These are phyloP conservation scores for Parelbella ahira DNA, from an alignment of 2,888 invertebrate species.

Conservation along the genomic window DNA sequence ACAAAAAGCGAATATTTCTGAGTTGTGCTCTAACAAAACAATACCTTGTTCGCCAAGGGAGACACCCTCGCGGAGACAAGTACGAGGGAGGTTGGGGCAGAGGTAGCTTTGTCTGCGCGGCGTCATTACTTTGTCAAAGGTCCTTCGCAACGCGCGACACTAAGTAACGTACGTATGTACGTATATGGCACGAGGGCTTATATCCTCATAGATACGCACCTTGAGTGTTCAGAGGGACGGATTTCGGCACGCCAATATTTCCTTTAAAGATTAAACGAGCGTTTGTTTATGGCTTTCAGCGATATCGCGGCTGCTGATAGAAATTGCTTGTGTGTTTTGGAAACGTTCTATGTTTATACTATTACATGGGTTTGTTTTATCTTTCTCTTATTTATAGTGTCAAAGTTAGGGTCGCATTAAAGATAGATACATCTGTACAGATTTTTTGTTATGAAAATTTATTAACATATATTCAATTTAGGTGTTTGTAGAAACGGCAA, in stretches of 20 bases:
- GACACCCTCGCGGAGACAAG: slow-evolving; percentile 38
- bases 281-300: not conserved
- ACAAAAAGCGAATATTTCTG: slow-evolving; percentile 35
- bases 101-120: slow-evolving; percentile 58
- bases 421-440: no score
- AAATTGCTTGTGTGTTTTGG: no score
- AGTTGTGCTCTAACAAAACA: slow-evolving; percentile 41
- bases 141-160: slow-evolving; percentile 47
- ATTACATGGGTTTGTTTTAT: no score
- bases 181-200: no score
- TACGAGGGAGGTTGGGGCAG: slow-evolving; percentile 25
- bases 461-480: no score
- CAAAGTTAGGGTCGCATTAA: no score
- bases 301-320: no score
- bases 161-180: slow-evolving; percentile 24
- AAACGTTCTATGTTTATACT: no score
- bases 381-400: no score
- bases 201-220: not conserved
- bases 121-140: slow-evolving; percentile 78
- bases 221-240: not conserved
- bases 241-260: slow-evolving; percentile 8
- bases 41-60: slow-evolving; percentile 39
- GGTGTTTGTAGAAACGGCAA: no score
- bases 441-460: no score
- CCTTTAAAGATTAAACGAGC: slow-evolving; percentile 2